Evolutionary conservation across 2,113 vertebrate species (phyloP).

Genomic region (Campylomormyrus tamandua): DNA sequence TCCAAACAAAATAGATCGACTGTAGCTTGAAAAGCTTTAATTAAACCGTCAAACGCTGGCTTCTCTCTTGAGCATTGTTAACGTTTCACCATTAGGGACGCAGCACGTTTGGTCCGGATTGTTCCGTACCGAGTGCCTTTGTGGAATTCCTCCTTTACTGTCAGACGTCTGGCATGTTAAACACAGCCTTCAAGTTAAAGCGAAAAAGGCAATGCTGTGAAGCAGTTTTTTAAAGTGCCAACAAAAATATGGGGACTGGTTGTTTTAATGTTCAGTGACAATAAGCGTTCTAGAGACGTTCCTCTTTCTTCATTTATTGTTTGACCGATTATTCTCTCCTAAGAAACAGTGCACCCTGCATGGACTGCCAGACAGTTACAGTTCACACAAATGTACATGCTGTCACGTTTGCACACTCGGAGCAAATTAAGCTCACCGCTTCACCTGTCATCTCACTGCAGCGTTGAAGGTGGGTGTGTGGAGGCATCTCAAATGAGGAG

Average conservation of each 20-base stretch:
- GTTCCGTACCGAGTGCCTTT: not conserved
- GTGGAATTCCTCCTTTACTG: not conserved
- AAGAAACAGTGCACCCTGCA: not conserved
- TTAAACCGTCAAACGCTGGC: not conserved
- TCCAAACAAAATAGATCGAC: not conserved
- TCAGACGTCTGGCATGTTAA: not conserved
- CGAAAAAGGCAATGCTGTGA: not conserved
- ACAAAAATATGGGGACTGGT: not conserved
- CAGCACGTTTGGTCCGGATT: not conserved
- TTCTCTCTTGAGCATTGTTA: not conserved
- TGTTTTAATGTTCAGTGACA: not conserved
- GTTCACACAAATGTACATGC: not conserved
- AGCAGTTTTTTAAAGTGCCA: not conserved
- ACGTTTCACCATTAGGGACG: not conserved
- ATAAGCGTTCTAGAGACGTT: not conserved
- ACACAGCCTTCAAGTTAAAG: conserved; percentile 2
- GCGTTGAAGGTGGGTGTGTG: not conserved
- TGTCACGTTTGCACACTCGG: not conserved
- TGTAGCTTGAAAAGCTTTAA: conserved; percentile 11
- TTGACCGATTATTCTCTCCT: not conserved
- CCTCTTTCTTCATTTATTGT: not conserved
- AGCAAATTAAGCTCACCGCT: not conserved
- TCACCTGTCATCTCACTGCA: not conserved
- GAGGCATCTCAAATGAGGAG: not conserved
- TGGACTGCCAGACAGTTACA: not conserved